Percentiles rank a stretch among this genome's conserved stretches.
Evolutionary conservation across 1,140 invertebrate genomes (phyloP).

Genomic region (Megalonaias nervosa): DNA sequence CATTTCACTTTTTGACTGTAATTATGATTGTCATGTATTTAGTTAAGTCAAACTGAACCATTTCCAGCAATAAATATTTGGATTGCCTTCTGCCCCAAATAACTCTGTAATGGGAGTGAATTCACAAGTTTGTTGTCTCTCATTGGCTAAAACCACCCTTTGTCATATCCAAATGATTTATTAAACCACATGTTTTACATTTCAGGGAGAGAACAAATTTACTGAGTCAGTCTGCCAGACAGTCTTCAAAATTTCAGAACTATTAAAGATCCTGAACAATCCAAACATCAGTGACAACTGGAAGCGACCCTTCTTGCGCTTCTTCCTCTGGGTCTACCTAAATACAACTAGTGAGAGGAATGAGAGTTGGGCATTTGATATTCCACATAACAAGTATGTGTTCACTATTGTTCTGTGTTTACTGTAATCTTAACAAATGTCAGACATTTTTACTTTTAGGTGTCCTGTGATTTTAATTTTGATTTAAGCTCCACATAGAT

Average conservation of each 20-base stretch:
- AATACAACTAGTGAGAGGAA: constrained; percentile 62
- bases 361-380: constrained; percentile 62
- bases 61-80: too few species aligned
- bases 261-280: constrained; percentile 59
- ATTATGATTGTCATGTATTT: too few species aligned
- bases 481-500: too few species aligned
- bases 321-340: constrained; percentile 64
- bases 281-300: constrained; percentile 48
- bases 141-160: not conserved
- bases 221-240: constrained; percentile 68
- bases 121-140: too few species aligned
- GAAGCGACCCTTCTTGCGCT: constrained; percentile 58
- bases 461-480: too few species aligned
- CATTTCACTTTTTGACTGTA: too few species aligned
- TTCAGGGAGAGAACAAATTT: constrained; percentile 65
- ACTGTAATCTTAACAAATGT: too few species aligned
- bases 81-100: too few species aligned
- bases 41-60: too few species aligned
- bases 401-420: not conserved
- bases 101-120: too few species aligned
- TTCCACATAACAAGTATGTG: constrained; percentile 51
- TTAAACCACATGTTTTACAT: not conserved
- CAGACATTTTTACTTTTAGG: too few species aligned
- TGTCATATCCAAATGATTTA: not conserved
- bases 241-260: constrained; percentile 58